Evolutionary conservation across 2,888 invertebrate species (phyloP), one percentile per base, ranked within the genome.

Genomic region (Caenorhabditis becei): DNA sequence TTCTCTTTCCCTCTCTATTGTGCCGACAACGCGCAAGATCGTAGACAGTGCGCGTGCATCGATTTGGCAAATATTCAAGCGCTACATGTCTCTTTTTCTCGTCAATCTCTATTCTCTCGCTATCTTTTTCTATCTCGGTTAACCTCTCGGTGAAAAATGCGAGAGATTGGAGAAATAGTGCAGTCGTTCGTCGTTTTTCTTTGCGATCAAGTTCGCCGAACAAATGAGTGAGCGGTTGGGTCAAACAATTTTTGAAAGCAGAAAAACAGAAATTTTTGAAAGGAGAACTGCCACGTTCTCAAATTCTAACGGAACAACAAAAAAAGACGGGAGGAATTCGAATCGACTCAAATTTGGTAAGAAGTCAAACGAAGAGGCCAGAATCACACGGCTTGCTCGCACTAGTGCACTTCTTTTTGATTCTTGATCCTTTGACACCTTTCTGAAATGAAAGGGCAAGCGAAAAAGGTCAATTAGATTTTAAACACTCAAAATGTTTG

Each of bases 21-120:
- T 65, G 72, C 56, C 54, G 70, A 69, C 37, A 56, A 14, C 16
- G 61, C 54, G 65, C 28, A 14, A 10, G 75, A 75, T 66, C 59
- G 75, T 41, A 66, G 66, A 75, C 66, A 75, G 66, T 66, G 75
- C 61, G 66, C 66, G 61, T 66, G 51, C 66, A 66, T 32, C 59
- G 74, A 74, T 66, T 75, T 66, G 66, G 75, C 75, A 75, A 75
- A 75, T 75, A 75, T 75, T 66, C 75, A 75, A 66, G 66, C 75
- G 75, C 75, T 61, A 75, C 75, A 75, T 61, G 66, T 75, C 66
- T 51, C 53, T 53, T 66, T 59, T 35, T 20, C 49, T 56, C 32
- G 53, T 66, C 41, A 3, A 10, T 16, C 54, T 66, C 56, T 66
- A 18, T 61, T n/a, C 35, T 70, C 32, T 53, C 56, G 7, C 5